phyloP scores from a whole-genome alignment of 2,888 invertebrate genomes.

The Selenia dentaria region DNA sequence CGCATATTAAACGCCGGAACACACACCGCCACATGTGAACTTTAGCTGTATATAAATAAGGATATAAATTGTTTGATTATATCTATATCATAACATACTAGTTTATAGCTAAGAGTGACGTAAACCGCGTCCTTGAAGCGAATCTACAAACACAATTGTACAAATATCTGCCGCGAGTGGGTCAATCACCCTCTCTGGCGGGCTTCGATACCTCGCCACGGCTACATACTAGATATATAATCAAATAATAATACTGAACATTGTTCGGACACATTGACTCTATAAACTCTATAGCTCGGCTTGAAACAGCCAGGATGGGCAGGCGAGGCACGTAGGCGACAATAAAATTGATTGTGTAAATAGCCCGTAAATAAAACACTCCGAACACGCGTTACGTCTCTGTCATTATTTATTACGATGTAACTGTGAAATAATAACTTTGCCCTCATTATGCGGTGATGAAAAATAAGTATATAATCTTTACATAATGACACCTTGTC shows the following conservation, averaged over 20 bases:
- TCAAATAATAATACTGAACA: constrained; percentile 34
- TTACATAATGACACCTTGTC: constrained; percentile 11
- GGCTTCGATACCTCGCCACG: constrained; percentile 36
- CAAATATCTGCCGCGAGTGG: constrained; percentile 65
- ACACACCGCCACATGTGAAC: constrained; percentile 28
- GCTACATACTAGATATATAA: constrained; percentile 25
- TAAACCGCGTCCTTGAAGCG: constrained; percentile 74
- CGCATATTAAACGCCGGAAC: constrained; percentile 18
- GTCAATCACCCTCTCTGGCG: constrained; percentile 66
- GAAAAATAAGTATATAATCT: constrained; percentile 19
- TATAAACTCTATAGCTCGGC: constrained; percentile 30
- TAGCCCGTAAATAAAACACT: constrained; percentile 38
- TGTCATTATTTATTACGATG: constrained; percentile 36
- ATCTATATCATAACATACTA: constrained; percentile 40
- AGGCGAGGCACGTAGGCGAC: constrained; percentile 39
- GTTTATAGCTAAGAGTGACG: constrained; percentile 65
- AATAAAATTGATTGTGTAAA: constrained; percentile 41
- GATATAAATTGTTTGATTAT: constrained; percentile 43
- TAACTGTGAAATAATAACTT: constrained; percentile 43
- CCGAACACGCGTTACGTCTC: constrained; percentile 31
- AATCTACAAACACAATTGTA: constrained; percentile 75
- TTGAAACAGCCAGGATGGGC: constrained; percentile 6
- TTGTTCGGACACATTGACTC: constrained; percentile 41
- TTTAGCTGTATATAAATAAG: constrained; percentile 45
- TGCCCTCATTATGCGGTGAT: constrained; percentile 23